Base-by-base conservation (phyloP, 2,797 vertebrate species). In the Malacoctenus gilli region DNA sequence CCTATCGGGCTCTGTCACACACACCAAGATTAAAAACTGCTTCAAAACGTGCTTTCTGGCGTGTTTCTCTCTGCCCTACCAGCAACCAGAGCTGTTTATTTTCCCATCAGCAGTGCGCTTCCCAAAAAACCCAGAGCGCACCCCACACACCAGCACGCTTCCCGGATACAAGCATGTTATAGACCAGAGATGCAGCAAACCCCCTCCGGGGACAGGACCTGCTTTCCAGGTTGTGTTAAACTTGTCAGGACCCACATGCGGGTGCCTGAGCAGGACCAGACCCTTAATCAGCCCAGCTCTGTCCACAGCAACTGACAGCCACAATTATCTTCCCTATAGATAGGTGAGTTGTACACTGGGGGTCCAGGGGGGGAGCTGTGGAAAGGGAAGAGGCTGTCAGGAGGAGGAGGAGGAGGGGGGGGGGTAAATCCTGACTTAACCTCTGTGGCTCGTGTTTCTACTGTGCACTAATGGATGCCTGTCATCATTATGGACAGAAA, bases 401-500 rank as follows among this genome's bases (percentile, higher is more conserved):
- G 43, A n/a, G n/a, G 25, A 6, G 6, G 25, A 5, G 52, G 66
- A 55, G 42, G 49, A 61, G 43, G 48, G 59, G 40, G 62, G 49
- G 56, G 59, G 40, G n/a, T n/a, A 18, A 50, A 42, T 76, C 57
- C 82, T 70, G 76, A 69, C 76, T 82, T 89, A 86, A 89, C 83
- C 87, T 87, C 73, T 68, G 66, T 70, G 72, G 80, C 88, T 92
- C 75, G 77, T 89, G 86, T 90, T 89, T 89, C 86, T 83, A 85
- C 86, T 72, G 84, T 78, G 80, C 78, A 83, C 88, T 91, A 89
- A 91, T 90, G 81, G 89, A 89, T 21, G 84, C 83, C 87, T 89
- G 90, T 91, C 90, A 91, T 89, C 86, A 77, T 89, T 88, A 90
- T 59, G 78, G 88, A 89, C 89, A 88, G 89, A 89, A 89, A 89